These are phyloP conservation scores for Lypha dubia DNA, from an alignment of 2,888 invertebrate genomes.

Conservation along the genomic window DNA sequence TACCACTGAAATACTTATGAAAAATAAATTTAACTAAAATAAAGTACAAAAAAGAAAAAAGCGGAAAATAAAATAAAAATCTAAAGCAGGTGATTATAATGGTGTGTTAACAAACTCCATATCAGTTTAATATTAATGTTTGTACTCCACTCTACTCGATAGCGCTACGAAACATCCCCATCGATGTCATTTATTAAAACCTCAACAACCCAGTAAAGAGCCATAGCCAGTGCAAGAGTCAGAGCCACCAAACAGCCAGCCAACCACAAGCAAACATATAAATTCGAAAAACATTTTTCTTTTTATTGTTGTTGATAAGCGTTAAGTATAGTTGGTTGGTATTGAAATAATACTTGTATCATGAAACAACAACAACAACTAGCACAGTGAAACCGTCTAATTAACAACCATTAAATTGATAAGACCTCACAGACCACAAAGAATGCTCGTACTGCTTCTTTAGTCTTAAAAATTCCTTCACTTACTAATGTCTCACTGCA, in stretches of 20 bases:
- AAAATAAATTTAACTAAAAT: constrained; percentile 20
- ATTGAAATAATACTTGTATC: constrained; percentile 29
- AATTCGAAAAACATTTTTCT: constrained; percentile 40
- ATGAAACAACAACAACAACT: constrained; percentile 48
- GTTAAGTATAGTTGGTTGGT: constrained; percentile 38
- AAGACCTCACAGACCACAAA: constrained; percentile 70
- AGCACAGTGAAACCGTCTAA: constrained; percentile 72
- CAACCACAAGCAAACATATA: neutral
- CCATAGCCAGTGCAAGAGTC: neutral
- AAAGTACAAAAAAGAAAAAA: too few relatives aligned
- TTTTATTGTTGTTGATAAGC: constrained; percentile 59
- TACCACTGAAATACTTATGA: neutral
- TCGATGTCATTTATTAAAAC: constrained; percentile 57
- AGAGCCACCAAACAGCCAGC: neutral
- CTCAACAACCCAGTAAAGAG: constrained; percentile 45
- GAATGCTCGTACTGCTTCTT: constrained; percentile 14
- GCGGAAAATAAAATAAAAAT: constrained; percentile 44
- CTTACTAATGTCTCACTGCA: constrained; percentile 29
- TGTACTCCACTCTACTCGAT: constrained; percentile 17
- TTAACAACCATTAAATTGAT: constrained; percentile 76
- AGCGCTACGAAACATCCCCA: constrained; percentile 46
- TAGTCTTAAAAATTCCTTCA: constrained; percentile 23
- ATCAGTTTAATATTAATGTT: constrained; percentile 64
- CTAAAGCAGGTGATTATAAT: constrained; percentile 73
- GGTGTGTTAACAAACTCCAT: constrained; percentile 68